These are phyloP conservation scores for Drosophila atroscutellata DNA, from an alignment of 2,888 invertebrate species.

Conservation along the genomic window DNA sequence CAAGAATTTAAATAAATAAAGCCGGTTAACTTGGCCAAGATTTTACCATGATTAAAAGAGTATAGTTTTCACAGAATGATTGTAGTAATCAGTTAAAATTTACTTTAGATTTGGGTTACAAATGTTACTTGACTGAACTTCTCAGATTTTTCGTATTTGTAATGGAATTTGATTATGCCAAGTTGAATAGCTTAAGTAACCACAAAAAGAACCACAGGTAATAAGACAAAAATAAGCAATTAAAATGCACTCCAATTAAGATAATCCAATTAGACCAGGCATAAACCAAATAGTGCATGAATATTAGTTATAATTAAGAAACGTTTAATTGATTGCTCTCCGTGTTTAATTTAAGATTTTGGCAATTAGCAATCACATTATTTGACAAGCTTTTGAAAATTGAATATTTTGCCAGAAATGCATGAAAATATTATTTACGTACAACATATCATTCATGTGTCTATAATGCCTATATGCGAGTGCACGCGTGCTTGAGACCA, in stretches of 20 bases:
- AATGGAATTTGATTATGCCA: neutral
- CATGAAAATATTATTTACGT: slow-evolving; percentile 38
- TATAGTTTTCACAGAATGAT: neutral
- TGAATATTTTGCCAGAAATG: slow-evolving; percentile 24
- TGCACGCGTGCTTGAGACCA: slow-evolving; percentile 34
- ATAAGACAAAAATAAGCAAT: neutral
- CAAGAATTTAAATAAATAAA: neutral
- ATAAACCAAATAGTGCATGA: slow-evolving; percentile 7
- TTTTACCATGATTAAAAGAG: neutral
- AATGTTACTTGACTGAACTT: neutral
- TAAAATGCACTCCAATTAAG: neutral
- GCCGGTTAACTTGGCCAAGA: neutral
- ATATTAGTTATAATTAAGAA: neutral
- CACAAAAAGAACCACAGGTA: neutral
- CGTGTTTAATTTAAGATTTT: slow-evolving; percentile 15
- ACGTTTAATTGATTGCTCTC: slow-evolving; percentile 3
- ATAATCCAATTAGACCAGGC: neutral
- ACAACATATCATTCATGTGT: neutral
- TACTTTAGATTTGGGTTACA: neutral
- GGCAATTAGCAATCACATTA: slow-evolving; percentile 62
- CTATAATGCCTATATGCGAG: slow-evolving; percentile 5
- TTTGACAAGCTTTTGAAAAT: slow-evolving; percentile 29
- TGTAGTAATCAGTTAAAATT: neutral
- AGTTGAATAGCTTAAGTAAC: neutral
- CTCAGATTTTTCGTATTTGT: neutral